Base-by-base conservation (phyloP, 2,888 invertebrate species). In the Fragum sueziense region DNA sequence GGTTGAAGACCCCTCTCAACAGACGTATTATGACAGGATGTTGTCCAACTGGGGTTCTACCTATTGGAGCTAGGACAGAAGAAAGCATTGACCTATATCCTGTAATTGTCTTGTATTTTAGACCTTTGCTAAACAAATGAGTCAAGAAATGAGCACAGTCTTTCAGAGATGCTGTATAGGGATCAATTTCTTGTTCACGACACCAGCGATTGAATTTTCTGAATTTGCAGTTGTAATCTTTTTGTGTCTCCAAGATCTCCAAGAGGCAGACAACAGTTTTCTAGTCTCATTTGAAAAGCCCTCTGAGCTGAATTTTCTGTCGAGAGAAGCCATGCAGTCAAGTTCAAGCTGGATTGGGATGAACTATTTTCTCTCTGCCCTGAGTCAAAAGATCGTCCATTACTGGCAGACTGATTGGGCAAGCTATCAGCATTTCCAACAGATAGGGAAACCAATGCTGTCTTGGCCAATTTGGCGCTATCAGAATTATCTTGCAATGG, bases 291-390 rank as follows among this genome's bases (percentile, higher is more conserved):
- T 47, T 54, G 80, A 83, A 83, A 83, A 76, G 0, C 81, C 77
- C 47, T 67, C 74, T 52, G 73, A 27, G 67, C 70, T 61, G 70
- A 80, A 78, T 25, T 17, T 17, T 80, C 72, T 51, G 71, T 72
- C 54, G 80, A 78, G 41, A 80, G 74, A 17, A 76, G 81, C 83
- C 81, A 85, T 73, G 76, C 84, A 75, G 79, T 76, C 57, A 82
- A 71, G 14, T 70, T 73, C 27, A 82, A 62, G 11, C 29, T 17
- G 73, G 77, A 22, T 79, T 73, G 37, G 82, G 85, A 57, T 85
- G 80, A 29, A 62, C 67, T 14, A 82, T 74, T 68, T 68, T 70
- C 70, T 52, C 52, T 11, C 74, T 69, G 14, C 73, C 57, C 54
- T 80, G 82, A 47, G 6, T 6, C 14, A 85, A 65, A 11, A 85